Percentiles rank a stretch among this genome's conserved stretches.
These are phyloP conservation scores for Listronotus bonariensis DNA, from an alignment of 1,140 invertebrate species.

Conservation along the genomic window DNA sequence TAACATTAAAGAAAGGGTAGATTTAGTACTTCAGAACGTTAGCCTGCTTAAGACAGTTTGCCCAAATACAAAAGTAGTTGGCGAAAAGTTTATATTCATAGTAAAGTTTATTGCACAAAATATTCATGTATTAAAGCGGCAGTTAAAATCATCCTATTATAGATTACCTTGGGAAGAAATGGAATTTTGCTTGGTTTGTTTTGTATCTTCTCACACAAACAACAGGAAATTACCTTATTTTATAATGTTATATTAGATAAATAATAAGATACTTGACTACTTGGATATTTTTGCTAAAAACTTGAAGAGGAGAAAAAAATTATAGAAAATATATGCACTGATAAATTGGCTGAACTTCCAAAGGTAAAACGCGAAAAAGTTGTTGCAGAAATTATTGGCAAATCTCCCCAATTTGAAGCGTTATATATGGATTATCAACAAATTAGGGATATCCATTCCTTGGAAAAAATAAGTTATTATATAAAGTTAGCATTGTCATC, in stretches of 20 bases:
- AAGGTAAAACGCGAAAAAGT: constrained; percentile 21
- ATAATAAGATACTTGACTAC: constrained; percentile 17
- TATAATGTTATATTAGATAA: constrained; percentile 26
- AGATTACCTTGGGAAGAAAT: constrained; percentile 31
- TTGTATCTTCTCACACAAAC: constrained; percentile 28
- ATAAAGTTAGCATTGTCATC: constrained; percentile 1
- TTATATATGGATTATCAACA: constrained; percentile 37
- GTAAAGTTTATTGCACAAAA: constrained; percentile 26
- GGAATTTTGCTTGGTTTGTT: constrained; percentile 9
- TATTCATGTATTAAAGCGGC: constrained; percentile 35
- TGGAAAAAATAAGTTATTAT: constrained; percentile 29
- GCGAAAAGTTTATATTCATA: constrained; percentile 5
- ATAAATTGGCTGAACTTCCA: constrained; percentile 7
- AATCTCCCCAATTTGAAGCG: constrained; percentile 30
- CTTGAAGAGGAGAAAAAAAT: constrained; percentile 10
- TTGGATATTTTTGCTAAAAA: constrained; percentile 24
- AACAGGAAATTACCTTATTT: constrained; percentile 33
- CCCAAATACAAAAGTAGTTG: background rate
- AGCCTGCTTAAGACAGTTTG: background rate
- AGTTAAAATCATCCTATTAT: constrained; percentile 34
- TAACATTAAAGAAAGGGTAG: background rate
- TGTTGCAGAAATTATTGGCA: constrained; percentile 28
- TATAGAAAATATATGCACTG: background rate
- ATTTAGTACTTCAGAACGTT: constrained; percentile 2
- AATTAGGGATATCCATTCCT: constrained; percentile 37